Conservation (phyloP, 2,888 invertebrate species). For the Acanthoscelides obtectus region DNA sequence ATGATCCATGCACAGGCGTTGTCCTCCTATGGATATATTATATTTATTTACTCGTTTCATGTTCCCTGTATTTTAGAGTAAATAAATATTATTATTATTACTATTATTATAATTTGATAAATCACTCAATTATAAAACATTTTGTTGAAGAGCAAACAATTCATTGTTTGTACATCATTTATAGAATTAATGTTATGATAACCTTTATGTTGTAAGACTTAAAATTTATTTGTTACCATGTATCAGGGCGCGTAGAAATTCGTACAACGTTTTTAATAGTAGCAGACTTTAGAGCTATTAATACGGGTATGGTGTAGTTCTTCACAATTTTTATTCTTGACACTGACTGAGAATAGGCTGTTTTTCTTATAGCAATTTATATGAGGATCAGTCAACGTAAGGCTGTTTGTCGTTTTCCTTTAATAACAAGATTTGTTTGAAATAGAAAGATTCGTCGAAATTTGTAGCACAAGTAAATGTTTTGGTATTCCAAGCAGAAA, state of each 20-base stretch:
- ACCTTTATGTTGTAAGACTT: background rate
- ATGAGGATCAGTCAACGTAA: background rate
- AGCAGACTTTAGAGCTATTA: background rate
- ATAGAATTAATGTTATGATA: background rate
- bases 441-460: background rate
- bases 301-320: background rate
- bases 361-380: no score
- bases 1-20: no score
- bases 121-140: background rate
- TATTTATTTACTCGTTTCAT: no score
- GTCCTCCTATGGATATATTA: no score
- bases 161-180: background rate
- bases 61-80: no score
- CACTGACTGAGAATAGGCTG: background rate
- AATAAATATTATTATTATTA: no score
- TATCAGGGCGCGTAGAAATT: background rate
- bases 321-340: background rate
- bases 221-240: background rate
- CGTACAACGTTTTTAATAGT: background rate
- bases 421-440: background rate
- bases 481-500: background rate
- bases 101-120: background rate
- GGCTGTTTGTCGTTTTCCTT: background rate
- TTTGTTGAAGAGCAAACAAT: background rate
- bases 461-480: background rate